Evolutionary conservation across 1,140 invertebrate genomes (phyloP), one percentile per base, ranked within the genome.

Genomic region (Procambarus clarkii): DNA sequence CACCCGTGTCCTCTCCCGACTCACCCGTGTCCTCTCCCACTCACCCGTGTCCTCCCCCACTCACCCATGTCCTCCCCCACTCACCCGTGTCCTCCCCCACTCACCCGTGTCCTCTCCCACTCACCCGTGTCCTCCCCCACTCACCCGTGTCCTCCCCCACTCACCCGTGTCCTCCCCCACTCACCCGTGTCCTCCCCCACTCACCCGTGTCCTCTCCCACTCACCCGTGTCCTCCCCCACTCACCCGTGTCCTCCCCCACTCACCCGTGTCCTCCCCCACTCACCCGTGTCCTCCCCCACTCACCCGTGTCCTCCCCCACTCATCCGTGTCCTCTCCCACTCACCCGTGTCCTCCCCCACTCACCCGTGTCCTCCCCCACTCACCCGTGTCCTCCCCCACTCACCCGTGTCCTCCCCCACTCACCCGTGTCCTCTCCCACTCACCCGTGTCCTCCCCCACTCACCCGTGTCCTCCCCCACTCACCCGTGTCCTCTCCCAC

Each of bases 1-100:
- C 34, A 34, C 34, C 34, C 34, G 34, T 34, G 34, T 34, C 34
- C 34, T 34, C 34, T 7, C 84, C 94, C n/a, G n/a, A n/a, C n/a
- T n/a, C n/a, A n/a, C n/a, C n/a, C n/a, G n/a, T n/a, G n/a, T n/a
- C n/a, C n/a, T n/a, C n/a, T n/a, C 34, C 34, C 34, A 34, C 34
- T 34, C 34, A 34, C 34, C 34, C 34, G 34, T 34, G 34, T 34
- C 34, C 34, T 34, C 34, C 13, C 84, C 94, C n/a, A n/a, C n/a
- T n/a, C n/a, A n/a, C n/a, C n/a, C n/a, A n/a, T n/a, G n/a, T n/a
- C n/a, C n/a, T n/a, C n/a, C n/a, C 34, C 34, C 34, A 34, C 34
- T 34, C 34, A 34, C 34, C 34, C 34, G 34, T 34, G 34, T 34
- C 34, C 34, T 34, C 34, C 13, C 84, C 94, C n/a, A n/a, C n/a